These are phyloP conservation scores for Strix aluco DNA, from an alignment of 2,113 vertebrate genomes.

Conservation along the genomic window DNA sequence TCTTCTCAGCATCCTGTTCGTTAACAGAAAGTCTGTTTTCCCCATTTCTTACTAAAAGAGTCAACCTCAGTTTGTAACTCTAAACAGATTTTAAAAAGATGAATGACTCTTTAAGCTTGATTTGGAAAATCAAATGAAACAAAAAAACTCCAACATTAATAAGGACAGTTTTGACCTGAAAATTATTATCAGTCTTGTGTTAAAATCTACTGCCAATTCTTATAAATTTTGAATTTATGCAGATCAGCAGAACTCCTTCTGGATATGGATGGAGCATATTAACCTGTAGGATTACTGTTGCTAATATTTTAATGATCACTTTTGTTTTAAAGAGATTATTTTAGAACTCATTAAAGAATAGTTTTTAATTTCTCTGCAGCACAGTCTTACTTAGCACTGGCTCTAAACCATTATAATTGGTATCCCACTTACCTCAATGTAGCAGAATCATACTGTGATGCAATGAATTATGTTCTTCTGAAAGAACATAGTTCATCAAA, in stretches of 20 bases:
- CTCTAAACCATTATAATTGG: not conserved
- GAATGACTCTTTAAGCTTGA: not conserved
- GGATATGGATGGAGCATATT: conserved; percentile 32
- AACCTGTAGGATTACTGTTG: conserved; percentile 38
- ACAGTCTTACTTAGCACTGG: not conserved
- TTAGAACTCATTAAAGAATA: conserved; percentile 12
- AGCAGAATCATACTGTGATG: not conserved
- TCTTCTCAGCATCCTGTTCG: not conserved
- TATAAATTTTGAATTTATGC: conserved; percentile 2
- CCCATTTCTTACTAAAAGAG: not conserved
- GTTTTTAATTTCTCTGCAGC: conserved; percentile 9
- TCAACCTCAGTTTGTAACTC: not conserved
- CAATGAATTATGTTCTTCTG: not conserved
- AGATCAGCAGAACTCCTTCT: conserved; percentile 21
- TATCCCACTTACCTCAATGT: not conserved
- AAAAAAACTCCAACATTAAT: not conserved
- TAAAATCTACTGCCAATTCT: conserved; percentile 11
- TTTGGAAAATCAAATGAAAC: not conserved
- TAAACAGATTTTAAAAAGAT: not conserved
- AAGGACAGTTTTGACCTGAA: not conserved
- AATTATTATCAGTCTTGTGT: not conserved
- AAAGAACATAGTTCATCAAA: not conserved
- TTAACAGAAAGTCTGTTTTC: not conserved
- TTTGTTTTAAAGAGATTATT: not conserved
- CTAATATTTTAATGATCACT: conserved; percentile 6